Conservation (phyloP, 2,888 invertebrate genomes). For the Automeris io region DNA sequence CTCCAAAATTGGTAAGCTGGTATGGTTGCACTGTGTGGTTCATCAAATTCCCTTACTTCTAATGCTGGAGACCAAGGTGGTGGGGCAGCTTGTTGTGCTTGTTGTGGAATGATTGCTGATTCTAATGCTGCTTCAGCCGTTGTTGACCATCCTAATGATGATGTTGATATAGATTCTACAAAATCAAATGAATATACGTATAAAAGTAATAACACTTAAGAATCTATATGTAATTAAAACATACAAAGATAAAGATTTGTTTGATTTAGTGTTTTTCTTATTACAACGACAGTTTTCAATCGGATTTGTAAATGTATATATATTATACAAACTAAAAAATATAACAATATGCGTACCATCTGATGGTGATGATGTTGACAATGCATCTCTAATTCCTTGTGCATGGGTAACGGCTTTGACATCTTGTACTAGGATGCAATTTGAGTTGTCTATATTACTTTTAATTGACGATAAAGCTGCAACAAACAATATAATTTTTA, state of each 20-base stretch:
- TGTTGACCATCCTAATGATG: constrained; percentile 68
- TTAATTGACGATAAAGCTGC: constrained; percentile 94
- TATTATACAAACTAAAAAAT: constrained; percentile 2
- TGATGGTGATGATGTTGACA: constrained; percentile 69
- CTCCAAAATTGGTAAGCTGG: constrained; percentile 96
- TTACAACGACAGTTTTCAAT: neutral
- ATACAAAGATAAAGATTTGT: too few species aligned
- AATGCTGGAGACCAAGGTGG: constrained; percentile 87
- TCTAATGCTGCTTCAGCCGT: constrained; percentile 74
- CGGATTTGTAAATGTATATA: constrained; percentile 3
- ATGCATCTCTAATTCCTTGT: constrained; percentile 86
- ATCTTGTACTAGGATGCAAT: constrained; percentile 93
- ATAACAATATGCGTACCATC: constrained; percentile 43
- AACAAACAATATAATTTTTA: constrained; percentile 55
- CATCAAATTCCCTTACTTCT: constrained; percentile 90
- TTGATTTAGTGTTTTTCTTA: too few species aligned
- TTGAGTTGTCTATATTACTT: constrained; percentile 90
- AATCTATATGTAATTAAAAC: too few species aligned
- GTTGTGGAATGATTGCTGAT: constrained; percentile 78
- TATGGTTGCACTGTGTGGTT: constrained; percentile 88
- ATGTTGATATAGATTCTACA: constrained; percentile 81
- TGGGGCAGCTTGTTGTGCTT: constrained; percentile 85
- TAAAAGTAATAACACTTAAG: too few species aligned
- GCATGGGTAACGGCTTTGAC: constrained; percentile 92
- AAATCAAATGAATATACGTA: constrained; percentile 17